Percentiles rank a stretch among this genome's conserved stretches.
phyloP scores from a whole-genome alignment of 2,113 vertebrate genomes.

The Addax nasomaculatus region DNA sequence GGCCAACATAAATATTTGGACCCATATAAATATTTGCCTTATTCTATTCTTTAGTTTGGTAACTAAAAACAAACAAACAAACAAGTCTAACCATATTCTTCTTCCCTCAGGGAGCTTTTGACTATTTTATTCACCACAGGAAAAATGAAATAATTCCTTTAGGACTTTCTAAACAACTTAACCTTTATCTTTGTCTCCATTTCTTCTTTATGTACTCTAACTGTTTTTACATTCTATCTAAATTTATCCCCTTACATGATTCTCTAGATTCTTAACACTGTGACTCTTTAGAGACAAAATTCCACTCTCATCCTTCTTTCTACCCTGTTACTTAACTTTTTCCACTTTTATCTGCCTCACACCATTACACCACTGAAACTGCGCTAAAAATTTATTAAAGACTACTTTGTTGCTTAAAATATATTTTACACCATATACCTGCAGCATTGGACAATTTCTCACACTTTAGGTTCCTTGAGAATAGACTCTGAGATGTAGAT shows the following conservation, averaged over 20 bases:
- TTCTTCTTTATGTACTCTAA: neutral
- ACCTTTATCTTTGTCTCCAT: neutral
- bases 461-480: neutral
- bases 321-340: neutral
- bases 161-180: neutral
- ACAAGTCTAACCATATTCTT: neutral
- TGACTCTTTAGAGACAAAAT: neutral
- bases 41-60: neutral
- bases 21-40: neutral
- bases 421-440: neutral
- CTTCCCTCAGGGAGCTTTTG: neutral
- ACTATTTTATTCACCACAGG: neutral
- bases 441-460: neutral
- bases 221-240: neutral
- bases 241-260: neutral
- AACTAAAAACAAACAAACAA: neutral
- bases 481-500: neutral
- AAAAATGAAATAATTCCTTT: neutral
- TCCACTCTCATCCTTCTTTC: neutral
- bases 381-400: neutral
- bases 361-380: neutral
- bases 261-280: neutral
- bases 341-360: neutral
- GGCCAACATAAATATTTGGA: neutral
- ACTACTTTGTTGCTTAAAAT: neutral